Percentiles rank a stretch among this genome's conserved stretches.
phyloP scores from a whole-genome alignment of 2,888 invertebrate genomes.

The Noctua comes region DNA sequence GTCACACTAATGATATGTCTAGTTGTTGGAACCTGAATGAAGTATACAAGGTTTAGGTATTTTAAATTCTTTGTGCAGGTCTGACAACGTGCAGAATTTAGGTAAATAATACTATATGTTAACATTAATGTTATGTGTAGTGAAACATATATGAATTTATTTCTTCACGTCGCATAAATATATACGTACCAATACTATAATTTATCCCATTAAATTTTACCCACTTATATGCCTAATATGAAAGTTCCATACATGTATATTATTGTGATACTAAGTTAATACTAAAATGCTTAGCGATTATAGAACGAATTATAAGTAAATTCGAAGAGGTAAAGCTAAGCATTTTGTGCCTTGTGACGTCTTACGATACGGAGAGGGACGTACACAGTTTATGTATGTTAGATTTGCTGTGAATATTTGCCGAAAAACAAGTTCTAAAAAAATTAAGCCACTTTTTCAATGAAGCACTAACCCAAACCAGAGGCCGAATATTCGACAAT shows the following conservation, averaged over 20 bases:
- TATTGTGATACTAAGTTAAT: constrained; percentile 65
- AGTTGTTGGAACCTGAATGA: constrained; percentile 36
- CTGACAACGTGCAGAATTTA: constrained; percentile 58
- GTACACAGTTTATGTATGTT: constrained; percentile 75
- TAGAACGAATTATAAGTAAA: constrained; percentile 57
- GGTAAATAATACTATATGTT: constrained; percentile 27
- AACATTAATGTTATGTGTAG: constrained; percentile 36
- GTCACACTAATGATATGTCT: constrained; percentile 62
- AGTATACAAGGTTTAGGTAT: constrained; percentile 30
- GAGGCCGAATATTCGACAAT: constrained; percentile 18
- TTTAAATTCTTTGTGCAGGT: constrained; percentile 55
- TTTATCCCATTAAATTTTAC: constrained; percentile 57
- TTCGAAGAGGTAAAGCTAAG: constrained; percentile 67
- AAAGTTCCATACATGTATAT: constrained; percentile 64
- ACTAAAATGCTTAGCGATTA: constrained; percentile 70
- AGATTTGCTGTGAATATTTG: constrained; percentile 65
- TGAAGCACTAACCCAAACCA: not conserved
- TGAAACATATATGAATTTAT: constrained; percentile 39
- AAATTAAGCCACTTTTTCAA: not conserved
- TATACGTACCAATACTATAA: constrained; percentile 55
- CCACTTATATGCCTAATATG: constrained; percentile 59
- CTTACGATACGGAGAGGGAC: constrained; percentile 73
- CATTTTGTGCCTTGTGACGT: constrained; percentile 70
- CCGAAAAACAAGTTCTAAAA: constrained; percentile 25
- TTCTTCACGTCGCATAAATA: constrained; percentile 54